A percentile compares a stretch with the other conserved stretches of the same genome.
Conservation (phyloP, 2,888 invertebrate species). For the Drosophila atripex region DNA sequence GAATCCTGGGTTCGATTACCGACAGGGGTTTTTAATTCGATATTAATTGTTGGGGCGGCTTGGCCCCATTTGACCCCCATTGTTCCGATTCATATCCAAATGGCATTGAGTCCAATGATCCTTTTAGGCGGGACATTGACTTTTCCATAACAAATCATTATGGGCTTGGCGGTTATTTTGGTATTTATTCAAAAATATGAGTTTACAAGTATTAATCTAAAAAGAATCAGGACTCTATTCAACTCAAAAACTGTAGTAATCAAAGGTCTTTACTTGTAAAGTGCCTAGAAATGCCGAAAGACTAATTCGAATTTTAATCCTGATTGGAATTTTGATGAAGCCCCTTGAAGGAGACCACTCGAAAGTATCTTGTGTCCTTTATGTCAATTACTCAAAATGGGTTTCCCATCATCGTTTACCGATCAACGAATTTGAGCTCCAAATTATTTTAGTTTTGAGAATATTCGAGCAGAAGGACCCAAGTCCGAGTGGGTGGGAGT, state of each 20-base stretch:
- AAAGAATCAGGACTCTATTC: not conserved
- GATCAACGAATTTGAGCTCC: constrained; percentile 14
- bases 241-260: too few relatives aligned
- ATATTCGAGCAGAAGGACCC: not conserved
- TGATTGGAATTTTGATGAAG: not conserved
- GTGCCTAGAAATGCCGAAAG: not conserved
- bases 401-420: constrained; percentile 32
- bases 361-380: constrained; percentile 20
- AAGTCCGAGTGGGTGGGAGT: constrained; percentile 21
- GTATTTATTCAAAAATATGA: too few relatives aligned
- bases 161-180: not conserved
- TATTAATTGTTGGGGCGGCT: constrained; percentile 40
- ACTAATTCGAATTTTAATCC: not conserved
- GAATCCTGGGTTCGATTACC: constrained; percentile 47
- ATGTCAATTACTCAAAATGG: constrained; percentile 32
- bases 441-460: constrained; percentile 23
- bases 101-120: constrained; percentile 8
- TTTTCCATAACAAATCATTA: not conserved
- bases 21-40: constrained; percentile 43
- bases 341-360: not conserved
- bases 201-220: not conserved
- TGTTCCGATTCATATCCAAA: not conserved
- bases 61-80: constrained; percentile 16
- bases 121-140: not conserved
- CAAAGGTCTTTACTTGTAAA: too few relatives aligned